Evolutionary conservation across 2,888 invertebrate species (phyloP), one percentile per base, ranked within the genome.

Genomic region (Tenthredo distinguenda): DNA sequence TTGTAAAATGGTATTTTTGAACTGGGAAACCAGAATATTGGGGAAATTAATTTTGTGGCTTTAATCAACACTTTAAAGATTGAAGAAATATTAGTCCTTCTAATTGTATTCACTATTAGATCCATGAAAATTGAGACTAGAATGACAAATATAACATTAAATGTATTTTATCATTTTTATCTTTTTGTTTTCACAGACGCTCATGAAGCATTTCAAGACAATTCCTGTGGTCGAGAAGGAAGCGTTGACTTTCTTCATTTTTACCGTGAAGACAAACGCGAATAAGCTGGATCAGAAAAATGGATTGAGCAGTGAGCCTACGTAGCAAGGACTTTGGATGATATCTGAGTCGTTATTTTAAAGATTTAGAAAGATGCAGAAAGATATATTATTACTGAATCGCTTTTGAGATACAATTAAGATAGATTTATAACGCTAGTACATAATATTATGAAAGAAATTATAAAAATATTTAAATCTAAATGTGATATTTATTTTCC

Each of bases 161-260:
- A 58, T 94, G 47, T 43, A 4, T 58, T 74, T 43, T 85, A 74
- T 40, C 50, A 72, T 31, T 55, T 81, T 74, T 84, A 68, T 50
- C 31, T 83, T 87, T 62, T 87, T 91, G 90, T 92, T 88, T 87
- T 96, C 96, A 40, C 95, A 99, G 99, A 96, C 97, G 84, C 95
- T 99, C 84, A 97, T 98, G 95, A 97, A 98, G 93, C 99, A 99
- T 94, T 99, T 99, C 94, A 98, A 98, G 94, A 97, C 98, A 86
- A 97, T 99, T 93, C 98, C 98, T 65, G 98, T 99, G 18, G 97
- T 97, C 91, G 99, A 99, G 93, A 99, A 99, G 93, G 99, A 99
- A 94, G 97, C 98, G 77, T 95, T 99, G 87, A 98, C 99, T 79
- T 98, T 97, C 92, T 99, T 99, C 93, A 98, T 99, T 91, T 99